Evolutionary conservation across 2,888 invertebrate species (phyloP), one percentile per base, ranked within the genome.

Genomic region (Thyatira batis): DNA sequence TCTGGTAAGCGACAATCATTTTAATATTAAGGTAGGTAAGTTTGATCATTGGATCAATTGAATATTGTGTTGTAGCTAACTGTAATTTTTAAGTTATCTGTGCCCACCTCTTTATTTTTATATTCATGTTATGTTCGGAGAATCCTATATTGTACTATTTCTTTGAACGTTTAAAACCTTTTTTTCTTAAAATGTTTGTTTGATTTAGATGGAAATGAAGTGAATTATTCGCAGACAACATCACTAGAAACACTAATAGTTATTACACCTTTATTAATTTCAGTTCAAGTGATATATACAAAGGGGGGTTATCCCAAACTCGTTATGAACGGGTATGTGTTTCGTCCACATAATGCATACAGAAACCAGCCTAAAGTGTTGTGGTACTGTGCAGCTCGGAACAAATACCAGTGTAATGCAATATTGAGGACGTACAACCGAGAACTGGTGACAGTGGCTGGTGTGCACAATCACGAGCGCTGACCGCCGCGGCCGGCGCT

Each of bases 311-410:
- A 89, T 56, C 89, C 89, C 56, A 91, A 89, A 76, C 61, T 92
- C 62, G 66, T 80, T 55, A 58, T 83, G 61, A 69, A 85, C 58
- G 89, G 89, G 50, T 90, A 89, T 67, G 70, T 74, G 60, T 92
- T 82, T 62, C 80, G 90, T 10, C 88, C 90, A 1, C 91, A 92
- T 71, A 92, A 92, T 65, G 89, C 87, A 33, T 90, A 92, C 60
- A 78, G 91, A 51, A 89, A 89, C 54, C 84, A 85, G 63, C 84
- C 86, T 0, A 85, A 80, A 60, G 77, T 89, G 33, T 65, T 92
- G 48, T 92, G 91, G 91, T 91, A 92, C 65, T 92, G 92, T 57
- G 81, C 84, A 2, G 78, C 78, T n/a, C 74, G 91, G 45, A 78
- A 71, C 57, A 84, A 78, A 66, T 84, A 74, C 68, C 79, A 83